These are phyloP conservation scores for Scolanthus callimorphus DNA, from an alignment of 92 coral and sea anemone genomes.

Conservation along the genomic window DNA sequence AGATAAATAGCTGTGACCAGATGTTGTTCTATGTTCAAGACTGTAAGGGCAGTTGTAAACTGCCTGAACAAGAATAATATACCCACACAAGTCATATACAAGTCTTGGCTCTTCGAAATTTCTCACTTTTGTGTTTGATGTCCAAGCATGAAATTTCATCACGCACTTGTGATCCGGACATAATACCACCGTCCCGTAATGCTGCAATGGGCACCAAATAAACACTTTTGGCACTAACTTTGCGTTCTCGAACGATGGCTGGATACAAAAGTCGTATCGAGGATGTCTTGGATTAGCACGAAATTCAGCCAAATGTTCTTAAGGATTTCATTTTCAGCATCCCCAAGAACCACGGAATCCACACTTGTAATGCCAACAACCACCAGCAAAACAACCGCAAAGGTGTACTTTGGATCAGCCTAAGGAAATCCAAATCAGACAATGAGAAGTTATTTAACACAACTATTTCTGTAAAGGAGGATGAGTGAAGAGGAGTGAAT, in stretches of 20 bases:
- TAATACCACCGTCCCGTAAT: conserved; percentile 17
- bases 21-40: conserved; percentile 8
- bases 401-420: not conserved
- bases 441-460: too few relatives aligned
- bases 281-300: conserved; percentile 18
- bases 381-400: not conserved
- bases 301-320: conserved; percentile 19
- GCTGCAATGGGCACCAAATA: conserved; percentile 57
- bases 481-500: too few relatives aligned
- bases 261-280: conserved; percentile 26
- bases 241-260: conserved; percentile 3
- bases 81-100: conserved; percentile 48
- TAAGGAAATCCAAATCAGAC: too few relatives aligned
- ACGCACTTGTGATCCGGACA: conserved; percentile 44
- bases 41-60: conserved; percentile 34
- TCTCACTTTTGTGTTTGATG: conserved; percentile 11
- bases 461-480: too few relatives aligned
- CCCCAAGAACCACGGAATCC: conserved; percentile 14
- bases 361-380: not conserved
- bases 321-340: conserved; percentile 10
- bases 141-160: conserved; percentile 28
- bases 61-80: conserved; percentile 44
- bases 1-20: conserved; percentile 43
- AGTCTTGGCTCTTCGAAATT: conserved; percentile 47
- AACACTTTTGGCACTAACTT: conserved; percentile 30